Evolutionary conservation across 2,888 invertebrate genomes (phyloP).

Genomic region (Podabrus alpinus): DNA sequence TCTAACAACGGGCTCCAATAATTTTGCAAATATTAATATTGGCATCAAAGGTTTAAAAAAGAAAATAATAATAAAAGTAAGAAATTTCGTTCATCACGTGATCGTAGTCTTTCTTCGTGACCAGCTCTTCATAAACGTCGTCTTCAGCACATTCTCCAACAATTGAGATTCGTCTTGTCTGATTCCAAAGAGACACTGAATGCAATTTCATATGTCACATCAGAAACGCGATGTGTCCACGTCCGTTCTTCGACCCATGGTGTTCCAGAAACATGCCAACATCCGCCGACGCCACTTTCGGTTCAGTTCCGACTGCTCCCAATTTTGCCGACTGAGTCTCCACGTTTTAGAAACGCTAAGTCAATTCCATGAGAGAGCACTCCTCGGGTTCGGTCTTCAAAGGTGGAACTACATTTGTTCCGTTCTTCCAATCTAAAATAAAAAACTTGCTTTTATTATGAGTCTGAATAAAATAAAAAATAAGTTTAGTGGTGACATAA

Average conservation of each 20-base stretch:
- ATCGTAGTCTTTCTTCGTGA: conserved; percentile 79
- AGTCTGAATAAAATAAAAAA: background rate
- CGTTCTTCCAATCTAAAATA: conserved; percentile 44
- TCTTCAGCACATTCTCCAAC: conserved; percentile 77
- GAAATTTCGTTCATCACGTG: conserved; percentile 64
- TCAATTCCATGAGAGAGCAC: conserved; percentile 67
- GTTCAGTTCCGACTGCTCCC: conserved; percentile 62
- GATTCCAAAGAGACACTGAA: conserved; percentile 85
- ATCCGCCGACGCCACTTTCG: conserved; percentile 67
- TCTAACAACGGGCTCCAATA: conserved; percentile 37
- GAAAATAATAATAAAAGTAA: conserved; percentile 14
- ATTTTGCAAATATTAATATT: conserved; percentile 48
- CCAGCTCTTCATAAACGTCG: conserved; percentile 81
- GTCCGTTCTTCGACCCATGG: conserved; percentile 80
- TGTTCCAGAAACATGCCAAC: conserved; percentile 75
- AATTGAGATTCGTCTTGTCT: conserved; percentile 86
- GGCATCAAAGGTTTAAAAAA: conserved; percentile 45
- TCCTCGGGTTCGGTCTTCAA: conserved; percentile 66
- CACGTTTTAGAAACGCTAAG: conserved; percentile 69
- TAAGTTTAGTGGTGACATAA: background rate
- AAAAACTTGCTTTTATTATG: background rate
- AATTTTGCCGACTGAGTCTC: conserved; percentile 71
- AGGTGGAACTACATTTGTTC: conserved; percentile 50
- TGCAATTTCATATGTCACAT: conserved; percentile 88
- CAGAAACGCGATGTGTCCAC: conserved; percentile 86